phyloP scores from a whole-genome alignment of 2,797 vertebrate species.

The Pseudotriccus pelzelni region DNA sequence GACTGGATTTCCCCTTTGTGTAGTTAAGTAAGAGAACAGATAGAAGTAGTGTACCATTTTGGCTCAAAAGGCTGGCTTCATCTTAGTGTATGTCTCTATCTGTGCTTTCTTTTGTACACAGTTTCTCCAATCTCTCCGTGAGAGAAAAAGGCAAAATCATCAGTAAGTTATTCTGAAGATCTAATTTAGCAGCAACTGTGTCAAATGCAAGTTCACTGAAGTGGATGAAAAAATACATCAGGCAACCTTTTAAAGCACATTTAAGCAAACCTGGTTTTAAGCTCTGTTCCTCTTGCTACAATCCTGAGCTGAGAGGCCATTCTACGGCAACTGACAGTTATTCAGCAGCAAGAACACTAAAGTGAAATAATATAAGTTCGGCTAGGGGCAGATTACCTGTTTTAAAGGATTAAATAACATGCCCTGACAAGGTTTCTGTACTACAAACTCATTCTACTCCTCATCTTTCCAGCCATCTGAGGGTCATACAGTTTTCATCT shows the following conservation, averaged over 20 bases:
- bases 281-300: background rate
- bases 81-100: background rate
- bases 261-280: background rate
- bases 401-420: constrained; percentile 9
- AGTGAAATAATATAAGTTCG: constrained; percentile 31
- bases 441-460: constrained; percentile 6
- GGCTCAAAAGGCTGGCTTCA: constrained; percentile 26
- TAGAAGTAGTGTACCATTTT: background rate
- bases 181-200: constrained; percentile 19
- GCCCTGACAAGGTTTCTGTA: background rate
- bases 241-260: background rate
- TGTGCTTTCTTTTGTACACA: constrained; percentile 23
- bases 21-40: background rate
- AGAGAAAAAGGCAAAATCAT: constrained; percentile 24
- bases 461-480: constrained; percentile 1
- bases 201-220: constrained; percentile 18
- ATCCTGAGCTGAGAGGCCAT: background rate
- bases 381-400: background rate
- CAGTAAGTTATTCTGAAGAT: constrained; percentile 19
- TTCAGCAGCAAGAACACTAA: background rate
- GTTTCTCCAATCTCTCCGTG: background rate
- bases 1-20: constrained; percentile 4
- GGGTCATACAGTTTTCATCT: background rate
- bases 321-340: constrained; percentile 5
- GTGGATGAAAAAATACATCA: constrained; percentile 1